Base-by-base conservation (phyloP, 2,113 vertebrate species). In the Pygoscelis antarcticus region DNA sequence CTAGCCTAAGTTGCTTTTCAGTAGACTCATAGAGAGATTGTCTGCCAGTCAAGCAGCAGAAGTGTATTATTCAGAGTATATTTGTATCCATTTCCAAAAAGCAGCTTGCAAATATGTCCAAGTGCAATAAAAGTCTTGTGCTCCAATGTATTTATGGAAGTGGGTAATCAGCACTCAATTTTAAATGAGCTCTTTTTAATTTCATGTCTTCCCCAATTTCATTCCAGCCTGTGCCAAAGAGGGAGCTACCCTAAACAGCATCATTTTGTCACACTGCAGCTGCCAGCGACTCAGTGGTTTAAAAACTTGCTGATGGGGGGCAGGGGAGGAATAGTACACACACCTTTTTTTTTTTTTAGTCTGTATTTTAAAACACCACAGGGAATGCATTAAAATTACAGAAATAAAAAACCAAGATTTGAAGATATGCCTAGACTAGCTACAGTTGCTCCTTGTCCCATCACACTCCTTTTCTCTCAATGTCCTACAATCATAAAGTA, bases 41-140 rank as follows among this genome's bases (percentile, higher is more conserved):
- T 40, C 46, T 76, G 42, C 26, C 83, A 91, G 32, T 58, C 81
- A 91, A 51, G 65, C 38, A 42, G 76, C 38, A 65, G 14, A 93
- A 94, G 54, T 61, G 3, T 23, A 64, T 89, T 80, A 82, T 58
- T 49, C 77, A 80, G 58, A 38, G 32, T 69, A 23, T 8, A 60
- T 68, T 91, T 70, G 54, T 49, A 82, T 29, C 86, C 44, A n/a
- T 76, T 89, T 96, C 77, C 94, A 91, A 93, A 89, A 96, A 78
- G 58, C 66, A 94, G 46, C 58, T 89, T 91, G 83, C 65, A 91
- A 92, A n/a, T 87, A 91, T 51, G 66, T 82, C 83, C 94, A 91
- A 92, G 65, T 3, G 44, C 44, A 89, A 82, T 89, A 91, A 82
- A 94, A 94, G 84, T 85, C 52, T 82, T 84, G 72, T 78, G 49